Evolutionary conservation across 2,113 vertebrate species (phyloP), one percentile per base, ranked within the genome.

Genomic region (Aptenodytes forsteri): DNA sequence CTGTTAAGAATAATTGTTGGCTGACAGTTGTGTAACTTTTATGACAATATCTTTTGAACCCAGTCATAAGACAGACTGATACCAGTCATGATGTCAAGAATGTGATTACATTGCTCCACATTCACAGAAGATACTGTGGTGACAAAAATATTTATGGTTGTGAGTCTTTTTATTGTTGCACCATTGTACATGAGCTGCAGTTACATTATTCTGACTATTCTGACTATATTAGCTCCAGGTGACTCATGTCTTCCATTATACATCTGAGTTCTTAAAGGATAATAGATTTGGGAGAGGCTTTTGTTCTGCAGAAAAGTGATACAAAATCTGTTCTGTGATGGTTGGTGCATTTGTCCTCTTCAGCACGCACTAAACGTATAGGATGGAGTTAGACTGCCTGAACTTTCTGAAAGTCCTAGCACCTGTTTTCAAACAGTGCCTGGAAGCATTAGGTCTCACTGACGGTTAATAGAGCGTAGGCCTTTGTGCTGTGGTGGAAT

Each of bases 121-220:
- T 91, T 91, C 62, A 90, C 20, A 82, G 70, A 50, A 80, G 87
- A 58, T 62, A 73, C 25, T 29, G 54, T 80, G 42, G 46, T 90
- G 65, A 62, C 81, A 94, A 87, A 94, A 87, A 50, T 70, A 52
- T 93, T 97, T 89, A 65, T 61, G 72, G 17, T 59, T 69, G 18
- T 66, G 64, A 84, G 52, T 58, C 38, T 92, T 93, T 82, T 69
- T 15, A 46, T 87, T 89, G 89, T 54, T 70, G 26, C n/a, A 40
- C 13, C 4, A 0, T 26, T 83, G 70, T n/a, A 71, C 59, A 54
- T 76, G 56, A 93, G 32, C 36, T 93, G 54, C 50, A 58, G 40
- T 89, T 91, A 76, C 0, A 0, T 91, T 89, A 82, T 72, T 91
- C 77, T 85, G 61, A 64, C 65, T 89, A 82, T 72, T 91, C 77